Evolutionary conservation across 2,888 invertebrate species (phyloP), one percentile per base, ranked within the genome.

Genomic region (Oscheius sp.): DNA sequence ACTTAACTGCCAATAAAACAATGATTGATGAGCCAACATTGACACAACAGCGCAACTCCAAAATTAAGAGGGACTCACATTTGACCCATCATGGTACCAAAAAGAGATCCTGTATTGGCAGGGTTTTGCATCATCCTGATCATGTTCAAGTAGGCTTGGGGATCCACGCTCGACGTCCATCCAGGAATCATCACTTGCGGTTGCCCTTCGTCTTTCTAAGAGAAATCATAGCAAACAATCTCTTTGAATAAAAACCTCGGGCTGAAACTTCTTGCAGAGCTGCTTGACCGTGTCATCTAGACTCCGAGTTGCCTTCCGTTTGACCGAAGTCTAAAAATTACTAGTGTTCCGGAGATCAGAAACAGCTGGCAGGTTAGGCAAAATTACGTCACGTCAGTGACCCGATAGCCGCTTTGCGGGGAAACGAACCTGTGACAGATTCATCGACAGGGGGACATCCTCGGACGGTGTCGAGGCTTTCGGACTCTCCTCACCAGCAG

Each of bases 251-350:
- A 37, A 53, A 65, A 60, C 65, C 68, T 74, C 73, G 11, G 62
- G 66, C n/a, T 66, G 5, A 32, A 62, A 32, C 37, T 62, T 73
- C 37, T 86, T 79, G 29, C 80, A 86, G 11, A 85, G 76, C 71
- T 79, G 81, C 33, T 80, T 75, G n/a, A 85, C 82, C 9, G 85
- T 81, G n/a, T 72, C 79, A 62, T 84, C 84, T 4, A 84, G 72
- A 35, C 84, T 79, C 32, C 73, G 48, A 47, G 47, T 63, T 13
- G 72, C 60, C 35, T 72, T 72, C 33, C 72, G 48, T 72, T 72
- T 72, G n/a, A 33, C 60, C 9, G 35, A 51, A 42, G 42, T 37
- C 50, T 13, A n/a, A n/a, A 35, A 55, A 65, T 42, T 47, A 13
- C 9, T 5, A 33, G 55, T 37, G 5, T 32, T 57, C 57, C 29